These are phyloP conservation scores for Aricia artaxerxes DNA, from an alignment of 2,888 invertebrate genomes.

Conservation along the genomic window DNA sequence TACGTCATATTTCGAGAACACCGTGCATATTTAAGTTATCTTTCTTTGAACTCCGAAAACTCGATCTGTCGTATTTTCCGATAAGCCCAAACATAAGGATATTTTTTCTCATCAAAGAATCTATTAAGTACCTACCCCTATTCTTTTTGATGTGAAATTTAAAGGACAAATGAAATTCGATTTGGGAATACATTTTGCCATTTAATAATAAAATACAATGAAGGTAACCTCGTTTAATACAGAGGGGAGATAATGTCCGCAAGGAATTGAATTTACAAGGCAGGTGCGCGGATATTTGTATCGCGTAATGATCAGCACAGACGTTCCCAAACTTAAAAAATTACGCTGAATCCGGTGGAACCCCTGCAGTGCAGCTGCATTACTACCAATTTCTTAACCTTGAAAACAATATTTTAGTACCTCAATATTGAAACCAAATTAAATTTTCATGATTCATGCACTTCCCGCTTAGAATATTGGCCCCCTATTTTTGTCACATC, in stretches of 20 bases:
- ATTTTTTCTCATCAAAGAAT: neutral
- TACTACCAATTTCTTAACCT: no score
- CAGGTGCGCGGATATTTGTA: slow-evolving; percentile 26
- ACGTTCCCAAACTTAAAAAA: neutral
- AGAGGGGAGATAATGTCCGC: slow-evolving; percentile 4
- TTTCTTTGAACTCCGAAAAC: neutral
- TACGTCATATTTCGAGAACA: neutral
- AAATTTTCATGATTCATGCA: neutral
- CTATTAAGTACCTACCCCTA: no score
- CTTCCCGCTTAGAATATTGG: no score
- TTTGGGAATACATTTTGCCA: slow-evolving; percentile 13
- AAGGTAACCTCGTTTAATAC: slow-evolving; percentile 21
- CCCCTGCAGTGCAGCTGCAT: no score
- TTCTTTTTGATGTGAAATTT: neutral
- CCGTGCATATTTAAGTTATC: neutral
- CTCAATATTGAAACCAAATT: no score
- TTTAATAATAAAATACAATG: slow-evolving; percentile 7
- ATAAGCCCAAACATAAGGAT: neutral
- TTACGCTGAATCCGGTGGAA: no score
- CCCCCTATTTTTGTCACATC: no score
- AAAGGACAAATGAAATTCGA: slow-evolving; percentile 5
- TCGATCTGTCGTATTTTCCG: neutral
- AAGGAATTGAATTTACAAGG: slow-evolving; percentile 17
- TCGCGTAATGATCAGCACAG: neutral
- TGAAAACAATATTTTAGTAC: neutral